Percentiles rank a stretch among this genome's conserved stretches.
These are phyloP conservation scores for Calidris pugnax DNA, from an alignment of 2,113 vertebrate genomes.

Conservation along the genomic window DNA sequence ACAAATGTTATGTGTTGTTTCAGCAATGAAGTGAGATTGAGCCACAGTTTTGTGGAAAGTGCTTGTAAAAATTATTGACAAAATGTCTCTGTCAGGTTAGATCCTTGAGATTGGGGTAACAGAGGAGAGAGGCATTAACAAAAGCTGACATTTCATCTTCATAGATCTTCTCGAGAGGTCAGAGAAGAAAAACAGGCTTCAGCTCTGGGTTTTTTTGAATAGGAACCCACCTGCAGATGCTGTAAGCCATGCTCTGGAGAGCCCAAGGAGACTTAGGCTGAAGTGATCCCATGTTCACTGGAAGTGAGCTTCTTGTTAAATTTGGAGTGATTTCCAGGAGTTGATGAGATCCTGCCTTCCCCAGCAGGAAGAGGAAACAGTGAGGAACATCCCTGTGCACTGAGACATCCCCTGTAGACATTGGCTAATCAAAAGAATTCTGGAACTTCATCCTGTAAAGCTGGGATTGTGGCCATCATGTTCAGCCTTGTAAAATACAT, in stretches of 20 bases:
- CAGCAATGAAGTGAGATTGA: neutral
- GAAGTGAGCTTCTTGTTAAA: neutral
- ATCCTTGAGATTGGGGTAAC: neutral
- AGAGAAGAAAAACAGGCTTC: neutral
- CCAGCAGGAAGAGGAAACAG: neutral
- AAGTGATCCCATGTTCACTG: neutral
- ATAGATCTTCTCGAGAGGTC: neutral
- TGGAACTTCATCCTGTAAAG: neutral
- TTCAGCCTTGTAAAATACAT: neutral
- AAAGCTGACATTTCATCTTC: neutral
- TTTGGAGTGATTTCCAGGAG: neutral
- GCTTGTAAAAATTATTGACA: neutral
- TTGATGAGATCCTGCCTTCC: neutral
- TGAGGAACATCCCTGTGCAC: neutral
- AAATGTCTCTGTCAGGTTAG: neutral
- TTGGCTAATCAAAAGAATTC: neutral
- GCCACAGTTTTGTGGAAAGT: neutral
- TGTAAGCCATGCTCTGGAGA: neutral
- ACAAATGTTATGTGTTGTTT: neutral
- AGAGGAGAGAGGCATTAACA: neutral
- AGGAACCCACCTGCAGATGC: neutral
- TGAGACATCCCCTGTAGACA: neutral
- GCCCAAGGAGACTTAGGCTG: neutral
- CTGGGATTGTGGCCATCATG: neutral
- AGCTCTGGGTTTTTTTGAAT: neutral